Base-by-base conservation (phyloP, 2,888 invertebrate genomes). In the Empis stercorea region DNA sequence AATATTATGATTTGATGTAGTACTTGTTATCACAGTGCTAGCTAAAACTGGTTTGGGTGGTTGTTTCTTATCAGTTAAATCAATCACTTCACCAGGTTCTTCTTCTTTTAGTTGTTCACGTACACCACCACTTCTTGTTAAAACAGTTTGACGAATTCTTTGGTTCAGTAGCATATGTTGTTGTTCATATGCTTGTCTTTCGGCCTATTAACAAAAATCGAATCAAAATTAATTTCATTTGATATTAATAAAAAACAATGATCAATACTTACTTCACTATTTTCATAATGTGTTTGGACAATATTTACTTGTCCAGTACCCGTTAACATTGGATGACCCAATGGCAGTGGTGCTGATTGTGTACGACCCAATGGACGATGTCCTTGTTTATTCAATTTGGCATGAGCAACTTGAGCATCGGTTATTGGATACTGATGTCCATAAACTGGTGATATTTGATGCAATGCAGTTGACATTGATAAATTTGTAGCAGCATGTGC, bases 291-390 rank as follows among this genome's bases (percentile, higher is more conserved):
- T 23, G 69, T 68, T 49, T 66, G 68, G 4, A 57, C 67, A 45
- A 69, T 62, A 47, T 62, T 66, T 32, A 69, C 54, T 47, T 64
- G 62, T 11, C 72, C 71, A 30, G 59, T 57, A 6, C 68, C 66
- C 44, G 76, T 75, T 47, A 92, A 76, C 76, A 88, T 81, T 20
- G 92, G 89, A 71, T 92, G 89, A 2, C 92, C 92, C 47, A 94
- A 73, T 23, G 89, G 89, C 57, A 92, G 71, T 2, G 92, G 92
- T 4, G 94, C 94, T 41, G 94, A 94, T 71, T 95, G 94, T 49
- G 95, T 95, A 63, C 95, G 81, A 49, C 92, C 91, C 57, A 93
- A 74, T 30, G 89, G 89, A 45, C 89, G 73, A 55, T 85, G 85
- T 58, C 79, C 77, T 63, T 76, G 74, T 72, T 83, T 84, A 71